Conservation (phyloP, 1,140 invertebrate species). For the Delia radicum region DNA sequence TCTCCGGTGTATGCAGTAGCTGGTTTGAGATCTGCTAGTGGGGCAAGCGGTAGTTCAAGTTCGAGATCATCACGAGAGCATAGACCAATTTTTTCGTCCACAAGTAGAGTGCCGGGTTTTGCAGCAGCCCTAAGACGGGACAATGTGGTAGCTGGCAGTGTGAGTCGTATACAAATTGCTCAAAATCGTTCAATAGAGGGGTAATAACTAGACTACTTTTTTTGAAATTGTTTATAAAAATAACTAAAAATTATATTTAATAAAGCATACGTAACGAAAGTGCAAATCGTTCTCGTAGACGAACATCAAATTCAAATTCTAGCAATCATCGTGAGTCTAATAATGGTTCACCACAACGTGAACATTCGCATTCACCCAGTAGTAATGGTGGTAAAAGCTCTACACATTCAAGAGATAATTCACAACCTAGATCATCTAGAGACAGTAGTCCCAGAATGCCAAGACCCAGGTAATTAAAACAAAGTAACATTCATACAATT, state of each 20-base stretch:
- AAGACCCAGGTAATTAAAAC: constrained; percentile 59
- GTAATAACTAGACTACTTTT: too few relatives aligned
- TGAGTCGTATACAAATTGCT: constrained; percentile 51
- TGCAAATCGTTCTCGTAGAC: constrained; percentile 46
- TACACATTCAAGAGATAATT: constrained; percentile 44
- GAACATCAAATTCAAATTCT: constrained; percentile 40
- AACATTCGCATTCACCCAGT: constrained; percentile 40
- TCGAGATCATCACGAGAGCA: constrained; percentile 49
- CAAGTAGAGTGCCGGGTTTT: constrained; percentile 68
- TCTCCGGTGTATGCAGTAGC: constrained; percentile 57
- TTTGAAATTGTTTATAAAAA: not conserved
- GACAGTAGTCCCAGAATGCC: constrained; percentile 72
- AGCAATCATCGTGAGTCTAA: constrained; percentile 30
- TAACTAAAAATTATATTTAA: not conserved
- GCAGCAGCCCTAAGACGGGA: constrained; percentile 66
- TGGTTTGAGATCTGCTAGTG: constrained; percentile 48
- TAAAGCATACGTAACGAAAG: constrained; percentile 50
- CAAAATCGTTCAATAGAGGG: constrained; percentile 52
- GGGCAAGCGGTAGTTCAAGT: constrained; percentile 38
- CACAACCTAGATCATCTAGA: constrained; percentile 59
- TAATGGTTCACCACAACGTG: constrained; percentile 31
- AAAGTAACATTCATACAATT: not conserved
- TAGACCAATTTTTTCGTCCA: constrained; percentile 63
- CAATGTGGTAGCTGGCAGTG: constrained; percentile 43
- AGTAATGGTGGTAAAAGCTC: constrained; percentile 40